phyloP scores from a whole-genome alignment of 1,140 invertebrate genomes.

The Drosophila guanche region DNA sequence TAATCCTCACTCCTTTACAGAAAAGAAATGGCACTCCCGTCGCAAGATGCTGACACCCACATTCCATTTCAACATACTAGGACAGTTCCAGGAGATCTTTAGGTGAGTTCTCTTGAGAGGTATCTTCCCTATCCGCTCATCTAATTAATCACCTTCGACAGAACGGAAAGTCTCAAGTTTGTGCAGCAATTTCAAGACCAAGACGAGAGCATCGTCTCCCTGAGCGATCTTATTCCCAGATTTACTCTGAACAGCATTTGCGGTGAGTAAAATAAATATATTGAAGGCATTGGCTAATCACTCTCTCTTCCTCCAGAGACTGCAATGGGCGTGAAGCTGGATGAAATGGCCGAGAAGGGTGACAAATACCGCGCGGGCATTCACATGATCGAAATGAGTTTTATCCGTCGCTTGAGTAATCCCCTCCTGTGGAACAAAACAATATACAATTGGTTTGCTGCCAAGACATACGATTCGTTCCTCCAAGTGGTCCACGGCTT shows the following conservation, averaged over 20 bases:
- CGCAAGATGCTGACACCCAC: conserved; percentile 93
- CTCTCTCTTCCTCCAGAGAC: conserved; percentile 86
- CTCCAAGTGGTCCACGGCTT: conserved; percentile 63
- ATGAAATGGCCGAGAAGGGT: conserved; percentile 67
- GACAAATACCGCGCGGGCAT: conserved; percentile 72
- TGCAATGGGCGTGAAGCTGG: conserved; percentile 89
- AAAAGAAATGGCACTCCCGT: conserved; percentile 89
- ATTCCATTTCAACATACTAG: conserved; percentile 95
- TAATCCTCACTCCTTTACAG: conserved; percentile 13
- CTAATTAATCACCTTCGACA: background rate
- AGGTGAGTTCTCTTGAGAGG: conserved; percentile 83
- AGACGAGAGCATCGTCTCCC: conserved; percentile 28
- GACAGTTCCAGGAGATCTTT: conserved; percentile 90
- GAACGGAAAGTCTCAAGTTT: conserved; percentile 83
- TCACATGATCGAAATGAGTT: conserved; percentile 59
- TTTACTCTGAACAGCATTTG: conserved; percentile 92
- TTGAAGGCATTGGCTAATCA: background rate
- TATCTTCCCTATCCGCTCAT: too few species aligned
- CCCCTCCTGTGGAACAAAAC: conserved; percentile 56
- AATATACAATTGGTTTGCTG: conserved; percentile 55
- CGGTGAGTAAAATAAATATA: conserved; percentile 83
- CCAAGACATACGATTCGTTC: conserved; percentile 38
- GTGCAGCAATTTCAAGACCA: conserved; percentile 51
- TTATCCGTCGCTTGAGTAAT: conserved; percentile 61
- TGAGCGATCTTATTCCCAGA: conserved; percentile 84